Evolutionary conservation across 2,113 vertebrate genomes (phyloP).

Genomic region (Athene noctua): DNA sequence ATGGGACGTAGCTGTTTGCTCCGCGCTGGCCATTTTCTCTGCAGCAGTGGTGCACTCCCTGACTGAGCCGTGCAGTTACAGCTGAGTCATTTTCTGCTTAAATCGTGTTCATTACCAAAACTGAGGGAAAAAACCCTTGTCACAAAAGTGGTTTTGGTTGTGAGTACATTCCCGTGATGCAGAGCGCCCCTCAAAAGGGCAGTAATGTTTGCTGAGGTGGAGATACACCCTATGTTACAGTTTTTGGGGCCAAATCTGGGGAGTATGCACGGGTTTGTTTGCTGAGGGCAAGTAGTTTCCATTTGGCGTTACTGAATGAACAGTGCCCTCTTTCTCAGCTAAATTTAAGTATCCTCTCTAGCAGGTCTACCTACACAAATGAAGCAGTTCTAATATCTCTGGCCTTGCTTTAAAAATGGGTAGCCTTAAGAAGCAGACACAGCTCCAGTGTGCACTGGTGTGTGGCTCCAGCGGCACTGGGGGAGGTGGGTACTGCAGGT

Average conservation of each 20-base stretch:
- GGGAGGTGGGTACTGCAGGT: no score
- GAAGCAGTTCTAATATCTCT: neutral
- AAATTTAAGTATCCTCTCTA: neutral
- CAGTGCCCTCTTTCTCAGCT: neutral
- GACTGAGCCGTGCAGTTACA: neutral
- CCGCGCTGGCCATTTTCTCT: fast-evolving
- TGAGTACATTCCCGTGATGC: neutral
- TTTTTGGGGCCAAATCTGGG: neutral
- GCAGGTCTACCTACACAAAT: neutral
- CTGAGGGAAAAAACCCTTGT: neutral
- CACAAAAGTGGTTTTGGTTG: neutral
- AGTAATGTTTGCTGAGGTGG: neutral
- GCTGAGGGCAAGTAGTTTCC: neutral
- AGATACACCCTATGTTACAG: neutral
- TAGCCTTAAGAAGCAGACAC: neutral
- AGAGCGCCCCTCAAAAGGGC: neutral
- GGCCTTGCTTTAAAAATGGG: neutral
- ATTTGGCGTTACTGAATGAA: neutral
- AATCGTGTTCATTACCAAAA: neutral
- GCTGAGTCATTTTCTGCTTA: slow-evolving; percentile 28
- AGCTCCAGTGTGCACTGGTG: neutral
- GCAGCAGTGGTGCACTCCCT: neutral
- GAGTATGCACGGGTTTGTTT: neutral
- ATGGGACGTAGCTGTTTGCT: neutral
- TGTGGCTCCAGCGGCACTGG: neutral